Evolutionary conservation across 2,113 vertebrate species (phyloP).

Genomic region (Percina caprodes): DNA sequence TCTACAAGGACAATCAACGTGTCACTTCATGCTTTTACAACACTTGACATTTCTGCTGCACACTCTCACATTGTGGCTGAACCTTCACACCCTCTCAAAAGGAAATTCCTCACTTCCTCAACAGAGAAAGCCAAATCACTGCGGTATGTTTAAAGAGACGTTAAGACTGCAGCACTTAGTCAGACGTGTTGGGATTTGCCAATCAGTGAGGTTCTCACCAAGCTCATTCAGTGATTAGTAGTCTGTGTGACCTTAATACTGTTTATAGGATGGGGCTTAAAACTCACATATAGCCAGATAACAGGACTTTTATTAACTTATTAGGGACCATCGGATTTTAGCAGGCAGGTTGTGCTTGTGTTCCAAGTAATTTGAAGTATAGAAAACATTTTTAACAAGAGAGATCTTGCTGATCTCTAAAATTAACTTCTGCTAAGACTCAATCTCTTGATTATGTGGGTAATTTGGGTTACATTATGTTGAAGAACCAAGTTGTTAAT

Average conservation of each 20-base stretch:
- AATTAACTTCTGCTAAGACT: background rate
- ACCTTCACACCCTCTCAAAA: slow-evolving; percentile 63
- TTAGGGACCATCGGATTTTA: slow-evolving; percentile 2
- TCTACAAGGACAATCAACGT: slow-evolving; percentile 48
- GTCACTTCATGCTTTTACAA: slow-evolving; percentile 57
- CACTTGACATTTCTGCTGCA: slow-evolving; percentile 58
- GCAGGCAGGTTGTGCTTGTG: background rate
- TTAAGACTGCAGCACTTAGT: slow-evolving; percentile 61
- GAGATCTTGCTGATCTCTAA: background rate
- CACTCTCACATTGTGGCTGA: slow-evolving; percentile 55
- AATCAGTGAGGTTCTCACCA: slow-evolving; percentile 52
- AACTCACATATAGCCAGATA: slow-evolving; percentile 41
- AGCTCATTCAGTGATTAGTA: slow-evolving; percentile 76
- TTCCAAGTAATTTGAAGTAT: background rate
- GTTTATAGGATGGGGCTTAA: slow-evolving; percentile 51
- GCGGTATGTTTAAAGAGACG: slow-evolving; percentile 53
- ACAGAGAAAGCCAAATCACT: slow-evolving; percentile 36
- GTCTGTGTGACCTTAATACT: slow-evolving; percentile 59
- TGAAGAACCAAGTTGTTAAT: slow-evolving; percentile 3
- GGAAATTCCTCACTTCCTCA: slow-evolving; percentile 44
- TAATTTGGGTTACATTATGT: slow-evolving; percentile 7
- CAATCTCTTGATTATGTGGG: background rate
- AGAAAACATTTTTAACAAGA: background rate
- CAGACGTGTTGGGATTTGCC: slow-evolving; percentile 66
- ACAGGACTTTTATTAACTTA: slow-evolving; percentile 50